Conservation (phyloP, 2,888 invertebrate species). For the Gymnocheta viridis region DNA sequence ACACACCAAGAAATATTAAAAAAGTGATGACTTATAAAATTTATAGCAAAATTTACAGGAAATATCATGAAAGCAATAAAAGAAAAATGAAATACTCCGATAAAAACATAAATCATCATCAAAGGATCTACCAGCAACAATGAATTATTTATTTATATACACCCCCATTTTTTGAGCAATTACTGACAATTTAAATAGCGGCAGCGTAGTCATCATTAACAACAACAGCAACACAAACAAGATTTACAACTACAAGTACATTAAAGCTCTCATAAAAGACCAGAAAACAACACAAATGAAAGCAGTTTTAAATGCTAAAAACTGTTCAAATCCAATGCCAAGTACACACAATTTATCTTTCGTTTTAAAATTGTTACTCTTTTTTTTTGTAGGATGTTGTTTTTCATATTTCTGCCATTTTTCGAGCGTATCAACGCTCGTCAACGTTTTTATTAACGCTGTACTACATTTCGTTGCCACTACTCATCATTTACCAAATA, state of each 20-base stretch:
- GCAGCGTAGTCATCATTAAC: constrained; percentile 18
- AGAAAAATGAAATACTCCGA: neutral
- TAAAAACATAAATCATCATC: constrained; percentile 63
- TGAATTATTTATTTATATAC: constrained; percentile 32
- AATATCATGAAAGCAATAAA: neutral
- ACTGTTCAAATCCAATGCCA: constrained; percentile 49
- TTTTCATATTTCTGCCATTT: constrained; percentile 46
- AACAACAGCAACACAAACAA: neutral
- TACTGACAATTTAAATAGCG: constrained; percentile 43
- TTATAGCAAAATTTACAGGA: neutral
- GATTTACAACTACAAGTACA: constrained; percentile 8
- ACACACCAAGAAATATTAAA: neutral
- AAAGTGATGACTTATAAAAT: neutral
- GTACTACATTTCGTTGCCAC: constrained; percentile 8
- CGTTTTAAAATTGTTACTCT: constrained; percentile 6
- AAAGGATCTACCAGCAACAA: constrained; percentile 46
- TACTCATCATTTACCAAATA: constrained; percentile 34
- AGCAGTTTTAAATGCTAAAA: constrained; percentile 54
- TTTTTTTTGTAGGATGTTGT: constrained; percentile 11
- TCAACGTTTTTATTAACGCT: constrained; percentile 68
- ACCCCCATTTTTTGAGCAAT: constrained; percentile 49
- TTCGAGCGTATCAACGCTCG: constrained; percentile 55
- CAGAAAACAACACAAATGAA: neutral
- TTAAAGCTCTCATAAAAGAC: neutral
- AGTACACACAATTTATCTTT: constrained; percentile 56